Conservation (phyloP, 2,888 invertebrate genomes). For the Sthenelais limicola region DNA sequence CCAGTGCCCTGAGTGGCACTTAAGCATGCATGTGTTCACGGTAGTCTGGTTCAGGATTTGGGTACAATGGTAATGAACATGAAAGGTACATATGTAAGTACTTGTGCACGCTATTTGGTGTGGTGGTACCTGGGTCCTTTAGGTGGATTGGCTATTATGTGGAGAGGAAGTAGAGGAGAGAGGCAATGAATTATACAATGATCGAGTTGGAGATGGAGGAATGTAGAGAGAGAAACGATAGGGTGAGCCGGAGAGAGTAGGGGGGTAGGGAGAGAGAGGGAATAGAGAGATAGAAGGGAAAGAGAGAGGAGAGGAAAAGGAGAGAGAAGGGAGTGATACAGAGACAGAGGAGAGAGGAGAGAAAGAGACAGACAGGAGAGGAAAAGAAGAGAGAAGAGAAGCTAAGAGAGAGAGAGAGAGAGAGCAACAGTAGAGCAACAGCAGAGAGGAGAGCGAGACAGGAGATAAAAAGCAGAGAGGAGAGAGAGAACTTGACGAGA, state of each 20-base stretch:
- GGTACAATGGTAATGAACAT: too few species aligned
- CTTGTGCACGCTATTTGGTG: too few species aligned
- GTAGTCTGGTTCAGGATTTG: too few species aligned
- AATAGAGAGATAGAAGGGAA: neutral
- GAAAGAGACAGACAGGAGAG: conserved; percentile 9
- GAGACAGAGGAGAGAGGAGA: neutral
- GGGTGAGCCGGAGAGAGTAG: neutral
- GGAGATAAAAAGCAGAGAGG: neutral
- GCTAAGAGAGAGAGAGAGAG: neutral
- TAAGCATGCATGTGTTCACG: too few species aligned
- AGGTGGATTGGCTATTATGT: neutral
- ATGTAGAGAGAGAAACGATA: neutral
- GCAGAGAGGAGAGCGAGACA: neutral
- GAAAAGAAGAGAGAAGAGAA: neutral
- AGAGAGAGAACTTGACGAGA: neutral
- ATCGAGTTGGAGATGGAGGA: conserved; percentile 1
- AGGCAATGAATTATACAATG: too few species aligned
- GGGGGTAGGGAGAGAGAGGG: neutral
- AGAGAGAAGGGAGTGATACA: conserved; percentile 15
- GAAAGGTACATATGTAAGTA: too few species aligned
- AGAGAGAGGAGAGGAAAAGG: neutral
- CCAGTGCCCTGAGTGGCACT: too few species aligned
- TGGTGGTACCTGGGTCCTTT: too few species aligned
- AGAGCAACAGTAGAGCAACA: neutral
- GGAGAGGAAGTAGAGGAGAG: neutral